Evolutionary conservation across 2,113 vertebrate genomes (phyloP).

Genomic region (Egretta garzetta): DNA sequence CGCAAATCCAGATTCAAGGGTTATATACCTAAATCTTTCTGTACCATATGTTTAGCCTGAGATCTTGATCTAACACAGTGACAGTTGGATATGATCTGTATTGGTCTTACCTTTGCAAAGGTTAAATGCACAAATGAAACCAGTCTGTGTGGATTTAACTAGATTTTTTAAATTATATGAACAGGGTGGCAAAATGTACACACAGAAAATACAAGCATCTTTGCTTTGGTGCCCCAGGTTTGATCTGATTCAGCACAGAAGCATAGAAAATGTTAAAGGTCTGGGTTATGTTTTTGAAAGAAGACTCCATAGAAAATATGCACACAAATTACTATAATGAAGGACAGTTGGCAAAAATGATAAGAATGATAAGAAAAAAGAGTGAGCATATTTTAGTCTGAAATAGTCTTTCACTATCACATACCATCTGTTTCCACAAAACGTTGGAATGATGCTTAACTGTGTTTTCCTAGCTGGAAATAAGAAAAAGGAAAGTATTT

Average conservation of each 20-base stretch:
- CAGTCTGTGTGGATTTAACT: conserved; percentile 43
- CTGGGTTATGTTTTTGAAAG: conserved; percentile 58
- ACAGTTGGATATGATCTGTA: conserved; percentile 59
- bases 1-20: background rate
- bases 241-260: conserved; percentile 56
- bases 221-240: conserved; percentile 14
- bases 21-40: conserved; percentile 41
- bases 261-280: conserved; percentile 41
- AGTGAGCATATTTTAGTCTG: conserved; percentile 29
- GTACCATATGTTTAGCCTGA: background rate
- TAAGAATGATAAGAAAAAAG: conserved; percentile 34
- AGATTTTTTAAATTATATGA: conserved; percentile 36
- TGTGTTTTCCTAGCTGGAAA: conserved; percentile 53
- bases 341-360: conserved; percentile 57
- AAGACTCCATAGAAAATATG: conserved; percentile 49
- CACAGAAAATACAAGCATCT: conserved; percentile 18
- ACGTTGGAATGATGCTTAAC: background rate
- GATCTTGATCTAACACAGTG: conserved; percentile 59
- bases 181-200: conserved; percentile 33
- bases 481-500: conserved; percentile 37
- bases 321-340: conserved; percentile 67
- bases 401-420: background rate
- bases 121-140: conserved; percentile 67
- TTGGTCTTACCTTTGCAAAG: conserved; percentile 56
- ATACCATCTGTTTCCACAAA: conserved; percentile 61